phyloP scores from a whole-genome alignment of 2,888 invertebrate species.

The Timema podura region DNA sequence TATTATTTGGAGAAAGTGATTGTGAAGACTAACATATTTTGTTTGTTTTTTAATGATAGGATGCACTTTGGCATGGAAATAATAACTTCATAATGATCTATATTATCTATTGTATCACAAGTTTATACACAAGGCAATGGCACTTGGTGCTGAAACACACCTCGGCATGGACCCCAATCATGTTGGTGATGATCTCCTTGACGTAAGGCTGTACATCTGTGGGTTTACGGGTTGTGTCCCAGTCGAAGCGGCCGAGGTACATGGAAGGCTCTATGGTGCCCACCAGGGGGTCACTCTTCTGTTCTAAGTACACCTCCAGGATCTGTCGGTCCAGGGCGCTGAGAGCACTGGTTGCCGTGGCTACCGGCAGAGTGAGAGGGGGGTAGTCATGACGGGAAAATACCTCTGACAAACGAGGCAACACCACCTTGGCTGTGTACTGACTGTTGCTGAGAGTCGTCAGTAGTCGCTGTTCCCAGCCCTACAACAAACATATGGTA shows the following conservation, averaged over 20 bases:
- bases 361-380: constrained; percentile 65
- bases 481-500: constrained; percentile 44
- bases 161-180: constrained; percentile 27
- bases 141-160: constrained; percentile 1
- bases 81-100: no score
- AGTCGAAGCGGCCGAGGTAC: constrained; percentile 86
- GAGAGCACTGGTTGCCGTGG: constrained; percentile 47
- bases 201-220: constrained; percentile 82
- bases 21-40: no score
- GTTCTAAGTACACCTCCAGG: constrained; percentile 76
- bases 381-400: constrained; percentile 71
- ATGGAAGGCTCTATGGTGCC: constrained; percentile 96
- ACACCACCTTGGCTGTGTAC: constrained; percentile 70
- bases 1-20: no score
- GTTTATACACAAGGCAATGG: no score
- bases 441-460: constrained; percentile 86
- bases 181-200: constrained; percentile 71
- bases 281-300: constrained; percentile 89
- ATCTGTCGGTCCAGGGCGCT: constrained; percentile 47
- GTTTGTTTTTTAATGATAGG: no score
- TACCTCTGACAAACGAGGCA: constrained; percentile 65
- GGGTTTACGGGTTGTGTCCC: constrained; percentile 72
- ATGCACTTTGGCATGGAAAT: no score
- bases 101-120: no score
- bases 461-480: constrained; percentile 77